A percentile compares a stretch with the other conserved stretches of the same genome.
phyloP scores from a whole-genome alignment of 2,888 invertebrate species.

The Oligia latruncula region DNA sequence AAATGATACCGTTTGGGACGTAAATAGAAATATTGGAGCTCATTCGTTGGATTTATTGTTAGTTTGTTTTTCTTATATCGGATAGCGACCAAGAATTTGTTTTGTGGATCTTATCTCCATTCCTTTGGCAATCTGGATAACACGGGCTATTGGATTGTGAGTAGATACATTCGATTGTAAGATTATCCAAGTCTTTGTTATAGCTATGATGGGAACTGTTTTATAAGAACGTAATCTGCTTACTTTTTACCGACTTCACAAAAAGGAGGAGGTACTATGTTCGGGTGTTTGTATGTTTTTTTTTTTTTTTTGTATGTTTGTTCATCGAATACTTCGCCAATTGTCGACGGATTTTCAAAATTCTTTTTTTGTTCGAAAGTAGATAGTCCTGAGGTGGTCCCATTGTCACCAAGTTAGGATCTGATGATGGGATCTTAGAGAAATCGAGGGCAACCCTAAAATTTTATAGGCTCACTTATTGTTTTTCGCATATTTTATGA shows the following conservation, averaged over 20 bases:
- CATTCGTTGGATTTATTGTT: constrained; percentile 62
- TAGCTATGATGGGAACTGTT: neutral
- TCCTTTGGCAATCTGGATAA: constrained; percentile 37
- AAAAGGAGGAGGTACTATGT: too few species aligned
- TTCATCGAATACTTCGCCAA: too few species aligned
- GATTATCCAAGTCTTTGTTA: constrained; percentile 23
- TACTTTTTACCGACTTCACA: neutral
- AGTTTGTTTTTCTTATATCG: constrained; percentile 60
- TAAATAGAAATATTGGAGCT: constrained; percentile 64
- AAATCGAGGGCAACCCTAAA: too few species aligned
- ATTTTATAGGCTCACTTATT: too few species aligned
- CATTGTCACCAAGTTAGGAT: too few species aligned
- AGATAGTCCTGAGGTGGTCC: too few species aligned
- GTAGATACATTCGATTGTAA: constrained; percentile 28
- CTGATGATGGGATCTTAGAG: too few species aligned
- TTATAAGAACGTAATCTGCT: neutral
- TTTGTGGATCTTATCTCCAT: constrained; percentile 49
- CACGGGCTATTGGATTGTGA: constrained; percentile 40
- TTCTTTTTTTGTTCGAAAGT: too few species aligned
- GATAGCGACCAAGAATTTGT: constrained; percentile 51
- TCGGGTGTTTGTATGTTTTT: too few species aligned
- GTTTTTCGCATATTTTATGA: too few species aligned
- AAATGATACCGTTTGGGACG: constrained; percentile 62
- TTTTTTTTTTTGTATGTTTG: too few species aligned
- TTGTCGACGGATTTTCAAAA: too few species aligned